Evolutionary conservation across 1,140 invertebrate species (phyloP).

Genomic region (Oncopodura yosiiana): DNA sequence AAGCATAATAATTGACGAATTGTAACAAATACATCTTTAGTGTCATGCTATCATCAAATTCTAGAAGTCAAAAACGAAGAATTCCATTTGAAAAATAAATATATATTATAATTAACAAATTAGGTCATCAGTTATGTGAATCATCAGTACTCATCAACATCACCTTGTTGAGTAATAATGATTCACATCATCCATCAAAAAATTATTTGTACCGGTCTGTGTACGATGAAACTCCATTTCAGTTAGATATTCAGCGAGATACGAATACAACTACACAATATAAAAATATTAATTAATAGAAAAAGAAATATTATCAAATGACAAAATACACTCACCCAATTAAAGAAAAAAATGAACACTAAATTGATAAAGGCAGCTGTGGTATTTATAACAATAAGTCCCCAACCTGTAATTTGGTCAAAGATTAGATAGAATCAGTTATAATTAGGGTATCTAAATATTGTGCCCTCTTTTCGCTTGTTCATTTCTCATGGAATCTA

Average conservation of each 20-base stretch:
- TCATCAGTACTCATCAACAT: too few relatives aligned
- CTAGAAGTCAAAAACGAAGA: too few relatives aligned
- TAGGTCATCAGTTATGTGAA: too few relatives aligned
- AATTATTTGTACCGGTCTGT: too few relatives aligned
- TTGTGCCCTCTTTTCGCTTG: too few relatives aligned
- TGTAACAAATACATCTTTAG: conserved; percentile 95
- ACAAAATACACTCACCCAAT: conserved; percentile 55
- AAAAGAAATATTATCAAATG: background rate
- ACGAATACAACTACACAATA: conserved; percentile 63
- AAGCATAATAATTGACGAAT: conserved; percentile 97
- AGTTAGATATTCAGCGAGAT: conserved; percentile 81
- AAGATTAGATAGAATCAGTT: too few relatives aligned
- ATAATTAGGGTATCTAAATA: too few relatives aligned
- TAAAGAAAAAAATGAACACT: conserved; percentile 73
- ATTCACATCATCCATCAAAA: too few relatives aligned
- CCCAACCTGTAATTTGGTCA: conserved; percentile 19
- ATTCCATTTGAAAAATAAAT: too few relatives aligned
- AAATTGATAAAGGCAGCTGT: conserved; percentile 81
- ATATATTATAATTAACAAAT: too few relatives aligned
- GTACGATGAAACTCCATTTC: conserved; percentile 88
- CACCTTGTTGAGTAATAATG: too few relatives aligned
- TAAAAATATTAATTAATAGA: conserved; percentile 8
- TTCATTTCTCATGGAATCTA: too few relatives aligned
- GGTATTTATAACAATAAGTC: conserved; percentile 49
- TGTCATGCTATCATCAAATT: conserved; percentile 94